These are phyloP conservation scores for Cavia aperea DNA, from an alignment of 2,113 vertebrate species.

Conservation along the genomic window DNA sequence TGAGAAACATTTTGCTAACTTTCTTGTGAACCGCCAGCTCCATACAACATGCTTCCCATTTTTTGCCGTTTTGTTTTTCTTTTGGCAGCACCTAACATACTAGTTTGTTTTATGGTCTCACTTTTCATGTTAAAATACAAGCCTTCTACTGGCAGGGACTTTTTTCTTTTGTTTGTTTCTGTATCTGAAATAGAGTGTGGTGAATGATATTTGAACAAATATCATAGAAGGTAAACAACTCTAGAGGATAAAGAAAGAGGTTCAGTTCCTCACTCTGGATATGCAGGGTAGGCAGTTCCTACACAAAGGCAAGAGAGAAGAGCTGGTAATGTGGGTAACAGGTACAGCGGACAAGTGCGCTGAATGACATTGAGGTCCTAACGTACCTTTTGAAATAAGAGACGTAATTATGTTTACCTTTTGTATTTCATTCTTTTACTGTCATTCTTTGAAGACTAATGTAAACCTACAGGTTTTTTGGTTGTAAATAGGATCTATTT, in stretches of 20 bases:
- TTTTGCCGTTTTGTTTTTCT: background rate
- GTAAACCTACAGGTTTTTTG: background rate
- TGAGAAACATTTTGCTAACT: background rate
- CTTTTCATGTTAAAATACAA: background rate
- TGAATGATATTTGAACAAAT: conserved; percentile 21
- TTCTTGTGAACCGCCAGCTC: background rate
- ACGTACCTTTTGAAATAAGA: conserved; percentile 24
- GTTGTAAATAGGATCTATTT: conserved; percentile 24
- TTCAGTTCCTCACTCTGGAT: background rate
- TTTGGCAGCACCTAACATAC: background rate
- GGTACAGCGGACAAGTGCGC: background rate
- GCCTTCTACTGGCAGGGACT: background rate
- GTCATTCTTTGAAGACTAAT: conserved; percentile 1
- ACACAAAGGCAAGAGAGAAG: background rate
- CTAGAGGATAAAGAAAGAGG: background rate
- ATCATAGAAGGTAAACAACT: background rate
- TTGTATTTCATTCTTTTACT: conserved; percentile 20
- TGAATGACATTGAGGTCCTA: background rate
- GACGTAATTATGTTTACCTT: conserved; percentile 24
- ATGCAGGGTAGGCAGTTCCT: background rate
- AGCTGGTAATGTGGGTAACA: background rate
- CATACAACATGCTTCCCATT: background rate
- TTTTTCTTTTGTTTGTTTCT: background rate
- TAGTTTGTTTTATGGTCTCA: background rate
- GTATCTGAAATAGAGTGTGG: background rate